Base-by-base conservation (phyloP, 2,888 invertebrate genomes). In the Fissipunctia ypsillon region DNA sequence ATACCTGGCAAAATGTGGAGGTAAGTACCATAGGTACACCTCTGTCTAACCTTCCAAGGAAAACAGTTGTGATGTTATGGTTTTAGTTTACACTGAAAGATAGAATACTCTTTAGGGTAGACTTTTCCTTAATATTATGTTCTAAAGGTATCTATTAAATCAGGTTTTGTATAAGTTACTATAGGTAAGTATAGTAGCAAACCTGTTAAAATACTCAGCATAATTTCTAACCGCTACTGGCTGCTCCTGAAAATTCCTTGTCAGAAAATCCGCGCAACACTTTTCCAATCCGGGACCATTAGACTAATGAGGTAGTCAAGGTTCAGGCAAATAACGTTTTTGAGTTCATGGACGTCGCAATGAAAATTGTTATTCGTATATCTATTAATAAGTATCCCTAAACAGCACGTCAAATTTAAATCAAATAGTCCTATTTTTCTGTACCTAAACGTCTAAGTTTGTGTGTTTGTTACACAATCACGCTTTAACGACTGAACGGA, bases 251-350 rank as follows among this genome's bases (percentile, higher is more conserved):
- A 80, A 64, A 52, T 59, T 45, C 72, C 57, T 52, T 52, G 63
- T 52, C 79, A 79, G 43, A 50, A 78, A 28, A 78, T 63, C 31
- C 50, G 52, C 25, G 52, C 78, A 52, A 73, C 48, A 48, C 73
- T 79, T 79, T 59, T 67, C 54, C 57, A 54, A 76, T 70, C 57
- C 50, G 16, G 10, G 35, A 64, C 70, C 63, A 71, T 70, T 81
- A 67, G 25, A 9, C 70, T 76, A 79, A 76, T 76, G 80, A 76
- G 31, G 45, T 45, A 52, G 57, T 50, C 22, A 70, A 56, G 43
- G 50, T 50, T 57, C 63, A 28, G 38, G 14, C 45, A 72, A 43
- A 64, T 79, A 59, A 79, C 28, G 45, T 59, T 79, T 80, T 60
- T 52, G 45, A 73, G 52, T 54, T 22, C 57, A 73, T 59, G 28